phyloP scores from a whole-genome alignment of 2,888 invertebrate genomes.

The Hirtodrosophila duncani region DNA sequence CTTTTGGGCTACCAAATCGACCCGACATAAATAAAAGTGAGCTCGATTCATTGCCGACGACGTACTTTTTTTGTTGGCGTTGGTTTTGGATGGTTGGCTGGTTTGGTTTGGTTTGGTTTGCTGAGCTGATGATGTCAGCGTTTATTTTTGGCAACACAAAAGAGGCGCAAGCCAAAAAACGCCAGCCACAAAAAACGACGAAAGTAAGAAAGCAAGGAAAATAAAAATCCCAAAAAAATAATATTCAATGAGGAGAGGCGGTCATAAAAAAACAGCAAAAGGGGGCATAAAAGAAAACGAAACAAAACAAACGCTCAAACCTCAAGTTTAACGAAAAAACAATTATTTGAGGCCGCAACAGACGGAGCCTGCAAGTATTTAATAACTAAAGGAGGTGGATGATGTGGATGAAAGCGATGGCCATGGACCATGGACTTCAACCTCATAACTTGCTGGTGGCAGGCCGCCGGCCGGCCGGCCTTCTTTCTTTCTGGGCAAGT shows the following conservation, averaged over 20 bases:
- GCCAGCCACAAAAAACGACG: conserved; percentile 71
- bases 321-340: conserved; percentile 29
- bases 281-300: conserved; percentile 4
- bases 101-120: conserved; percentile 24
- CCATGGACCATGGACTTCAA: too few relatives aligned
- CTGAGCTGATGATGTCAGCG: conserved; percentile 59
- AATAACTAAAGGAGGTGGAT: too few relatives aligned
- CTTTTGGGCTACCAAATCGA: too few relatives aligned
- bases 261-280: conserved; percentile 3
- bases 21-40: conserved; percentile 40
- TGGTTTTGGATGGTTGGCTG: conserved; percentile 26
- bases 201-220: conserved; percentile 57
- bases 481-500: too few relatives aligned
- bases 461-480: too few relatives aligned
- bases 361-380: too few relatives aligned
- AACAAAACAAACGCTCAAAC: not conserved
- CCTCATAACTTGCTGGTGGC: too few relatives aligned
- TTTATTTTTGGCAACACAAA: conserved; percentile 62
- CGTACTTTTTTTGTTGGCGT: too few relatives aligned
- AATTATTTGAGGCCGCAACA: conserved; percentile 11
- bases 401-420: too few relatives aligned
- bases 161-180: conserved; percentile 40
- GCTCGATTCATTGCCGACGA: conserved; percentile 58
- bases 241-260: conserved; percentile 32
- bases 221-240: not conserved